These are phyloP conservation scores for Pelodytes ibericus DNA, from an alignment of 2,797 vertebrate species.

Conservation along the genomic window DNA sequence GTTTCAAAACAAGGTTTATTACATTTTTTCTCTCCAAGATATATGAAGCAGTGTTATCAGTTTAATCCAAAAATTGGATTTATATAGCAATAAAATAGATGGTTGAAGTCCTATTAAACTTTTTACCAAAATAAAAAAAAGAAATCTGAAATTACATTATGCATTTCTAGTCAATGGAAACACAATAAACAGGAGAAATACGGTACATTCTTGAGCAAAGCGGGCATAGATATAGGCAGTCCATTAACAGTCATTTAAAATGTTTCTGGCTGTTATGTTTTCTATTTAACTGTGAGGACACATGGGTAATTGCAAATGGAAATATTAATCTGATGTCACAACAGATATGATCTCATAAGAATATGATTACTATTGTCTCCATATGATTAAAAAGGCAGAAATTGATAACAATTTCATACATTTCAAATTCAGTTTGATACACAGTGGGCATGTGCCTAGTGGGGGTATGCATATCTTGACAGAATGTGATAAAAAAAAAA, in stretches of 20 bases:
- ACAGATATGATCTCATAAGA: too few relatives aligned
- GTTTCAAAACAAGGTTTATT: constrained; percentile 68
- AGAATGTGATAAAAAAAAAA: too few relatives aligned
- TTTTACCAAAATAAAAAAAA: constrained; percentile 7
- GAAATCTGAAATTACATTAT: constrained; percentile 22
- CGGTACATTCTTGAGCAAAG: not conserved
- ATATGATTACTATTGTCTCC: too few relatives aligned
- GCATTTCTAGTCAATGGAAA: constrained; percentile 9
- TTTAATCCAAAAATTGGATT: constrained; percentile 69
- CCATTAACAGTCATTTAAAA: constrained; percentile 18
- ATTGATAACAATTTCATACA: too few relatives aligned
- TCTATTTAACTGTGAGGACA: not conserved
- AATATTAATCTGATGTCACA: too few relatives aligned
- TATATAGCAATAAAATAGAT: constrained; percentile 59
- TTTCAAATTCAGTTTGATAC: too few relatives aligned
- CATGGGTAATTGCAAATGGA: too few relatives aligned
- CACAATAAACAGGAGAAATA: not conserved
- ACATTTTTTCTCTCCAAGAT: constrained; percentile 65
- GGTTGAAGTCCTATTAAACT: constrained; percentile 60
- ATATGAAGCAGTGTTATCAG: constrained; percentile 71
- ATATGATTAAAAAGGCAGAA: too few relatives aligned
- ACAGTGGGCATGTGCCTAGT: too few relatives aligned
- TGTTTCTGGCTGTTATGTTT: not conserved
- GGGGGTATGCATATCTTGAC: too few relatives aligned
- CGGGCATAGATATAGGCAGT: not conserved